Conservation (phyloP, 2,113 vertebrate genomes). For the Macheiramphus alcinus region DNA sequence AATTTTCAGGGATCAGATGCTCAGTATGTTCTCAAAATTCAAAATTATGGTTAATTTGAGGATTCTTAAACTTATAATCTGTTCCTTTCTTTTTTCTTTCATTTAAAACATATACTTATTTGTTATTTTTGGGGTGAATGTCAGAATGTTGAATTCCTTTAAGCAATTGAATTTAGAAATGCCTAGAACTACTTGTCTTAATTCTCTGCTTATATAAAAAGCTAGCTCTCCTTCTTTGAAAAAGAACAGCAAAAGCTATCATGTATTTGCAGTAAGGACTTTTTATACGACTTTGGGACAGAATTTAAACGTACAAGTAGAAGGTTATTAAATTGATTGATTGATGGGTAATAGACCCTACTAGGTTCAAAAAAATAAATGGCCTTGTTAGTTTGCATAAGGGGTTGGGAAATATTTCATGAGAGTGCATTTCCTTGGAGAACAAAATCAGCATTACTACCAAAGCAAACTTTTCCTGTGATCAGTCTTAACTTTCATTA, state of each 20-base stretch:
- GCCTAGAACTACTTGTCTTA: neutral
- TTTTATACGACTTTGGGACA: neutral
- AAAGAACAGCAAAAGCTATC: neutral
- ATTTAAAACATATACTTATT: neutral
- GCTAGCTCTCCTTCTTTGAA: neutral
- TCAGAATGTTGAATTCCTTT: neutral
- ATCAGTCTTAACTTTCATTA: neutral
- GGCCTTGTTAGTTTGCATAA: neutral
- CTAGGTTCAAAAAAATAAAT: neutral
- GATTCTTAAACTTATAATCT: neutral
- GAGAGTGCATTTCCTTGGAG: neutral
- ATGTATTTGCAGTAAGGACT: neutral
- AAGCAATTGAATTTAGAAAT: neutral
- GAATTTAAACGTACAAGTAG: neutral
- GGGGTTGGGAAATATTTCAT: neutral
- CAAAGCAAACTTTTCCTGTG: neutral
- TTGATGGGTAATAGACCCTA: neutral
- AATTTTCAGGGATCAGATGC: neutral
- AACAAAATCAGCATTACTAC: neutral
- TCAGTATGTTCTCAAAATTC: neutral
- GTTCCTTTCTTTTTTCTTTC: neutral
- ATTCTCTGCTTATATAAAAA: neutral
- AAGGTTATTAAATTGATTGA: neutral
- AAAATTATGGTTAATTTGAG: neutral
- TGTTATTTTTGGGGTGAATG: neutral